Percentiles rank a stretch among this genome's conserved stretches.
phyloP scores from a whole-genome alignment of 2,888 invertebrate species.

The Drosophila niveifrons region DNA sequence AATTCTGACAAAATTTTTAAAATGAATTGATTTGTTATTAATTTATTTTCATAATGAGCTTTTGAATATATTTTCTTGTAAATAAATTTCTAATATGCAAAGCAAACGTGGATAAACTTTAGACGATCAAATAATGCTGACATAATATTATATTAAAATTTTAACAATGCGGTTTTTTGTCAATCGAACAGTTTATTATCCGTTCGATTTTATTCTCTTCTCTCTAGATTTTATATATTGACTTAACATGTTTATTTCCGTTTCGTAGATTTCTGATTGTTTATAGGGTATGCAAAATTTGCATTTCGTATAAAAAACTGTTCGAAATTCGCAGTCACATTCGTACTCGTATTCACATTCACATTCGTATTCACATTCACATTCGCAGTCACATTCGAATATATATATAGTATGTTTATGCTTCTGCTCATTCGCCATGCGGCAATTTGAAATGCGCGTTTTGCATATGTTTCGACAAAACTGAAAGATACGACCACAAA shows the following conservation, averaged over 20 bases:
- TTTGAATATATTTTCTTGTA: too few species aligned
- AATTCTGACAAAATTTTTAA: too few species aligned
- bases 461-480: conserved; percentile 57
- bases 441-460: conserved; percentile 45
- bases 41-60: too few species aligned
- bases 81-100: too few species aligned
- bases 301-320: conserved; percentile 37
- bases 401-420: conserved; percentile 39
- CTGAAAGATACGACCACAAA: conserved; percentile 26
- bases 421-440: conserved; percentile 40
- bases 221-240: too few species aligned
- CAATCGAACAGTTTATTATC: too few species aligned
- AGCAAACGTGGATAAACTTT: too few species aligned
- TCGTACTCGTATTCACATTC: neutral
- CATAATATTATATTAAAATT: too few species aligned
- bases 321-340: conserved; percentile 25
- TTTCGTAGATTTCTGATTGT: neutral
- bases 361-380: conserved; percentile 9
- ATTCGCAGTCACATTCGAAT: conserved; percentile 9
- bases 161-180: too few species aligned
- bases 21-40: too few species aligned
- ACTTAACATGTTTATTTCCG: neutral
- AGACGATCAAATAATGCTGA: too few species aligned
- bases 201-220: neutral
- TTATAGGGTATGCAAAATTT: conserved; percentile 33